Base-by-base conservation (phyloP, 2,113 vertebrate genomes). In the Vireo altiloquus region DNA sequence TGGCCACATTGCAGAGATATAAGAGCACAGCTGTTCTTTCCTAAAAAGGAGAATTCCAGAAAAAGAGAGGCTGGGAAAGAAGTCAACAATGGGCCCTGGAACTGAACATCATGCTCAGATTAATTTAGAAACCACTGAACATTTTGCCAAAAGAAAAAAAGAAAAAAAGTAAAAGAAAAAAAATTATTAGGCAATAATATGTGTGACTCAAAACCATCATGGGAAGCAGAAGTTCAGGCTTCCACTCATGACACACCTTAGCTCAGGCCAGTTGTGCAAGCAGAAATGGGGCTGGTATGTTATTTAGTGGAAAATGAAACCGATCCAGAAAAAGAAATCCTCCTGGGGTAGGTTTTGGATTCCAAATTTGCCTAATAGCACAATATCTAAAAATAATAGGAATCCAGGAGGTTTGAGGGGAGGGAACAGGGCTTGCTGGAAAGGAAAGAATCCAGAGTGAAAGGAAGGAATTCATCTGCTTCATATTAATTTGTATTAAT, bases 51-150 rank as follows among this genome's bases (percentile, higher is more conserved):
- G 44, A 78, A 92, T 94, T 96, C 97, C 95, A 97, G 87, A 77
- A 96, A 94, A 98, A 92, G 93, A 96, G 71, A 94, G 61, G 90
- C 92, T 97, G 92, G 96, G 87, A 92, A 96, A 97, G 89, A 94
- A 96, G 91, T 96, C 97, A 98, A 97, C 97, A 97, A 96, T 57
- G 89, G 96, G 91, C 75, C 86, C 93, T 94, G 93, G 68, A 88
- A 95, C 60, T 82, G 95, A 97, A 94, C 79, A 95, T 97, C 92
- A 92, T 91, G 93, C 95, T 95, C 94, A 96, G 96, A 97, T 97
- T 97, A 97, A 95, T 97, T 97, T 95, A 96, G 97, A 97, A 96
- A 95, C 93, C 61, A 78, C 92, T 95, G 88, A 80, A 86, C 49
- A 79, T 89, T 96, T 93, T 95, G 94, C 88, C 90, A 96, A 96